These are phyloP conservation scores for Magallana gigas DNA, from an alignment of 1,140 invertebrate species.

Conservation along the genomic window DNA sequence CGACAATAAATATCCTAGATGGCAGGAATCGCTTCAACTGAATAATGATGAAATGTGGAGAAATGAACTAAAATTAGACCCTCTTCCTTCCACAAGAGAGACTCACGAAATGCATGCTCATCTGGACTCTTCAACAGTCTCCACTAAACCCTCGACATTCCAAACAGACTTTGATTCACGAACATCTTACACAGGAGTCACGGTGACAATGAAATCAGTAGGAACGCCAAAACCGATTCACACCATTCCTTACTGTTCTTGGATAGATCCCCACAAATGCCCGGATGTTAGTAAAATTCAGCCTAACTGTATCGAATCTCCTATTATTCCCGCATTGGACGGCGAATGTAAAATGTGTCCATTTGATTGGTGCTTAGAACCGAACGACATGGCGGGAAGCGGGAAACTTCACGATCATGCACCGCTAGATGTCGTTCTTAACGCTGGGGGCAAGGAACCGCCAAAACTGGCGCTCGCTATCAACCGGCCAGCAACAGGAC, in stretches of 20 bases:
- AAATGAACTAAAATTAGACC: too few species aligned
- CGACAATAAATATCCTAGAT: too few species aligned
- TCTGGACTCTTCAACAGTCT: too few species aligned
- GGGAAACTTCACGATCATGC: background rate
- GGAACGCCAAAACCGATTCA: background rate
- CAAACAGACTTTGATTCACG: too few species aligned
- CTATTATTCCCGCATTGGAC: background rate
- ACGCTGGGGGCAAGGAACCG: background rate
- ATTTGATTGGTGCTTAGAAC: background rate
- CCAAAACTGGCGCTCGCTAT: background rate
- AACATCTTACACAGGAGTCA: background rate
- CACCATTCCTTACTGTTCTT: background rate
- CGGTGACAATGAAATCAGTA: background rate
- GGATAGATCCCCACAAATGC: background rate
- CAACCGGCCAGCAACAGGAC: background rate
- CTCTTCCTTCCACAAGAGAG: too few species aligned
- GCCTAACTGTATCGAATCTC: background rate
- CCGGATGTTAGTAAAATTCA: background rate
- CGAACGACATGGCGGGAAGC: background rate
- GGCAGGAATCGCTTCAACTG: too few species aligned
- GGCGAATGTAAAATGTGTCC: slow-evolving; percentile 35
- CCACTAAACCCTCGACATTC: too few species aligned
- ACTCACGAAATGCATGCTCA: too few species aligned
- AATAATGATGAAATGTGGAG: too few species aligned
- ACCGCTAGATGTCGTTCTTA: background rate